These are phyloP conservation scores for Catagonus wagneri DNA, from an alignment of 2,113 vertebrate genomes.

Conservation along the genomic window DNA sequence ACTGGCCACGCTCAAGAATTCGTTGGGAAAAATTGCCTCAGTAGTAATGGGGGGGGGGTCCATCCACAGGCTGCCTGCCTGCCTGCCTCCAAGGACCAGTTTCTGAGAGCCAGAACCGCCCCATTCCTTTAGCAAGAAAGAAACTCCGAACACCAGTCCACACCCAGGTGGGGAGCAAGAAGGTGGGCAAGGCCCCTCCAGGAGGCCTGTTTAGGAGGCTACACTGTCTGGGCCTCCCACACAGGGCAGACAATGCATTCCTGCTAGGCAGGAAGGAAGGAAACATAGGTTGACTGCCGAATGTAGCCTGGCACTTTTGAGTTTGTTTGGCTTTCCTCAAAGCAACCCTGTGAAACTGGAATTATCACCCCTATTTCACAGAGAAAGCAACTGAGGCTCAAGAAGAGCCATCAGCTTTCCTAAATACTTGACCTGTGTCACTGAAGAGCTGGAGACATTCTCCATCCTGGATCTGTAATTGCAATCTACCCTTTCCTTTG, in stretches of 20 bases:
- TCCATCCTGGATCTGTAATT: not conserved
- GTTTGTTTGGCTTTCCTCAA: conserved; percentile 24
- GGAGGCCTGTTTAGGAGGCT: not conserved
- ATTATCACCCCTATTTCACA: not conserved
- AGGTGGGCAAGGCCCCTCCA: not conserved
- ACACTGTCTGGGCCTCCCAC: not conserved
- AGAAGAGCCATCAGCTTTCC: not conserved
- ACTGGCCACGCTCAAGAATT: not conserved
- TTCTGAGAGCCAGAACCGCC: conserved; percentile 64
- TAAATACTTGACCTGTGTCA: not conserved
- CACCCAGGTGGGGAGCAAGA: not conserved
- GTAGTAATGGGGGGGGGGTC: conserved; percentile 32
- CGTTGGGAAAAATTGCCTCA: not conserved
- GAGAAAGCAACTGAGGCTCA: not conserved
- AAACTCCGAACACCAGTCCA: not conserved
- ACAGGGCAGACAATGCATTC: conserved; percentile 57
- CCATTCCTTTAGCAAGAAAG: conserved; percentile 21
- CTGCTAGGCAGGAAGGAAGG: conserved; percentile 51
- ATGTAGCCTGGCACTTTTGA: not conserved
- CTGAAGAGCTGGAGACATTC: not conserved
- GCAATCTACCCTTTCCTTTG: not conserved
- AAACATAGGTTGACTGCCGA: not conserved
- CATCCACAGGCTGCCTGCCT: conserved; percentile 20
- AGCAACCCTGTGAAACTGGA: not conserved
- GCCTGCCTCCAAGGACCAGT: conserved; percentile 52